Evolutionary conservation across 2,797 vertebrate species (phyloP).

Genomic region (Spheniscus humboldti): DNA sequence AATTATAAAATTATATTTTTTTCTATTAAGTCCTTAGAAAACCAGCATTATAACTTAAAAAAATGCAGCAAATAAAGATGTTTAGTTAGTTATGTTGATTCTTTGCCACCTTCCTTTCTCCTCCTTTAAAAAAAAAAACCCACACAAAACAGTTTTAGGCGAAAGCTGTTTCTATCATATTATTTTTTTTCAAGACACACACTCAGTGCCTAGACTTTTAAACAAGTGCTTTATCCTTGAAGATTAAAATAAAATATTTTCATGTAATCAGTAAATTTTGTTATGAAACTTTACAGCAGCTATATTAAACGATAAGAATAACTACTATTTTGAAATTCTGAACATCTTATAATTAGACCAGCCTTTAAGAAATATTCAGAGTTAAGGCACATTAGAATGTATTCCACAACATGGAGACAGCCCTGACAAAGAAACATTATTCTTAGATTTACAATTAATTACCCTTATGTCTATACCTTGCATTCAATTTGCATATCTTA

Average conservation of each 20-base stretch:
- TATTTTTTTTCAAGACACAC: neutral
- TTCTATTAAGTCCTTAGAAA: neutral
- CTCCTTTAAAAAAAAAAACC: neutral
- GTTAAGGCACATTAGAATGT: constrained; percentile 93
- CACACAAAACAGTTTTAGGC: neutral
- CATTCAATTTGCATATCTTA: constrained; percentile 98
- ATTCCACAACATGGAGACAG: constrained; percentile 91
- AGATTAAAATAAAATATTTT: constrained; percentile 69
- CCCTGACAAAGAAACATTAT: constrained; percentile 98
- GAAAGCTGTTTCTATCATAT: neutral
- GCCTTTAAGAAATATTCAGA: constrained; percentile 87
- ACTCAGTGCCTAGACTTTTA: constrained; percentile 15
- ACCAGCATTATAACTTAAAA: neutral
- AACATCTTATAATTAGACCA: constrained; percentile 87
- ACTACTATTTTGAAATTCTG: constrained; percentile 82
- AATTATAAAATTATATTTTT: neutral
- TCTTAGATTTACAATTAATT: constrained; percentile 94
- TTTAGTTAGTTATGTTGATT: neutral
- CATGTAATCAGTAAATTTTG: constrained; percentile 61
- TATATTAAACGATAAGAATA: constrained; percentile 75
- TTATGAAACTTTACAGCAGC: constrained; percentile 62
- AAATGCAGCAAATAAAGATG: neutral
- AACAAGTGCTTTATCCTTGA: constrained; percentile 47
- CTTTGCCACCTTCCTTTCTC: neutral
- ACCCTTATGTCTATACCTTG: constrained; percentile 93